phyloP scores from a whole-genome alignment of 2,888 invertebrate genomes.

The Drosophila acutilabella region DNA sequence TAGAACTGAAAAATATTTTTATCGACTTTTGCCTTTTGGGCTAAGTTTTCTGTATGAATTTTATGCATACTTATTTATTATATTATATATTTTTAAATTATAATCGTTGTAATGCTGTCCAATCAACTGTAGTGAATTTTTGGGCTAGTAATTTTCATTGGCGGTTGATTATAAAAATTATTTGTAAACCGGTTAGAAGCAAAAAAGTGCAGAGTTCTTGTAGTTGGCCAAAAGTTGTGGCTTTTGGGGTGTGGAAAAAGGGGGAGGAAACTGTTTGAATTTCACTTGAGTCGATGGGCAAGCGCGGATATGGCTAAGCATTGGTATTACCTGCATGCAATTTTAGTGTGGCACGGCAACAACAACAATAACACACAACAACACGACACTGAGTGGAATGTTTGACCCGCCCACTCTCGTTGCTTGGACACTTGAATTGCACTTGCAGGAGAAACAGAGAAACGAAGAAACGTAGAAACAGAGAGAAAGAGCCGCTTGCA shows the following conservation, averaged over 20 bases:
- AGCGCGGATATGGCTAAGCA: conserved; percentile 67
- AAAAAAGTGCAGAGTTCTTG: conserved; percentile 39
- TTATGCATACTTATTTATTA: no score
- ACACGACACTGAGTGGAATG: conserved; percentile 55
- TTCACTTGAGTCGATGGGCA: conserved; percentile 59
- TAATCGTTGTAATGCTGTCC: background rate
- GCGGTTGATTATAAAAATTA: conserved; percentile 46
- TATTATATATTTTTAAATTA: background rate
- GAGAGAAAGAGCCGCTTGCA: conserved; percentile 27
- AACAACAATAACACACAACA: conserved; percentile 16
- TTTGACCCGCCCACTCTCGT: conserved; percentile 66
- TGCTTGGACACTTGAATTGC: conserved; percentile 66
- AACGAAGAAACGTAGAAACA: background rate
- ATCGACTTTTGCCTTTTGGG: no score
- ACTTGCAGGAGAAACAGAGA: conserved; percentile 17
- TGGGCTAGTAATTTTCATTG: conserved; percentile 27
- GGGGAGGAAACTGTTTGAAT: conserved; percentile 47
- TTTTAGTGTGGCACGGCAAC: conserved; percentile 50
- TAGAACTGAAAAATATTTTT: no score
- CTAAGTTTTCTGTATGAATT: no score
- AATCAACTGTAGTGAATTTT: conserved; percentile 18
- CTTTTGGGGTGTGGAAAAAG: conserved; percentile 14
- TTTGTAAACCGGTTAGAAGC: conserved; percentile 36
- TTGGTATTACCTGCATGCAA: conserved; percentile 69
- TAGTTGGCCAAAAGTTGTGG: conserved; percentile 18